Base-by-base conservation (phyloP, 2,888 invertebrate species). In the Callosobruchus maculatus region DNA sequence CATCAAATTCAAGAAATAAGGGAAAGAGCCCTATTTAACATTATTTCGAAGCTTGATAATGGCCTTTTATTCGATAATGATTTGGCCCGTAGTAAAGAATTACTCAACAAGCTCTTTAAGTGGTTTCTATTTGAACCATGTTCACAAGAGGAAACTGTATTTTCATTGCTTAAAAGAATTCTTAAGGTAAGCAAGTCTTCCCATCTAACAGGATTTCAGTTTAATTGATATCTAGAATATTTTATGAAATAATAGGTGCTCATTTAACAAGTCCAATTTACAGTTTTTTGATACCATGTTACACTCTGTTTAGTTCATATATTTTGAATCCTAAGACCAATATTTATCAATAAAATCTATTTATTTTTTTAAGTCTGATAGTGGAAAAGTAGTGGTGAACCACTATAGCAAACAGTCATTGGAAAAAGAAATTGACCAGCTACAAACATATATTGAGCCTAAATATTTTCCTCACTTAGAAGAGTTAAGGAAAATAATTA, bases 41-140 rank as follows among this genome's bases (percentile, higher is more conserved):
- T 87, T 21, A 77, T 89, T 77, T 90, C 91, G 0, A 93, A 93
- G 84, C 85, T 93, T n/a, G 89, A 90, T 74, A 86, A 90, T 77
- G 92, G 92, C 21, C 90, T 91, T 86, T 86, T 89, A 73, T 87
- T 91, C 72, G 90, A 91, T 73, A 91, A 91, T 81, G 91, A 92
- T 80, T 83, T 92, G 72, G 88, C 89, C 21, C 87, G 89, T 68
- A 90, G 89, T 67, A 89, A 90, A 76, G 90, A 91, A 80, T 85
- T 93, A 21, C 82, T 93, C 22, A 86, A 88, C 71, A 89, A 90
- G 76, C 85, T 93, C 26, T 85, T 93, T 70, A 88, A 89, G 71
- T 93, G 93, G 93, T 92, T 93, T 83, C 83, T 89, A 71, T 89
- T 88, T 73, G 88, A 90, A 67, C 85, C 88, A 70, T 87, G 89